Evolutionary conservation across 2,888 invertebrate genomes (phyloP).

Genomic region (Cataglyphis rosenhaueri): DNA sequence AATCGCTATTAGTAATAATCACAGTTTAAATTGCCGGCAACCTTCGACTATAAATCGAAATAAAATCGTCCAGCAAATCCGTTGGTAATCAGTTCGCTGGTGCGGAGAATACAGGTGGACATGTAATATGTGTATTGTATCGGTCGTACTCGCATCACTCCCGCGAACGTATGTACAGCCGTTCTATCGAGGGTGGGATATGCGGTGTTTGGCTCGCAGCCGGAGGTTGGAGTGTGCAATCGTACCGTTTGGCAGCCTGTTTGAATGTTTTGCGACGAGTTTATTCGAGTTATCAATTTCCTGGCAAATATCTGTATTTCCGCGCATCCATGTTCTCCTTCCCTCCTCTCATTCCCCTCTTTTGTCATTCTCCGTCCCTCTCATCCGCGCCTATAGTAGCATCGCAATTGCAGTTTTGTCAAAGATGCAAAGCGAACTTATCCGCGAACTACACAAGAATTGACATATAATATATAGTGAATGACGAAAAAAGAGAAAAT

Average conservation of each 20-base stretch:
- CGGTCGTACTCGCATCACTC: slow-evolving; percentile 30
- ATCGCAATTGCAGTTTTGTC: not conserved
- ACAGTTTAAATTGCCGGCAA: not conserved
- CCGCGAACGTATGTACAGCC: slow-evolving; percentile 29
- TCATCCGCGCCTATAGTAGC: not conserved
- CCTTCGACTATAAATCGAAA: slow-evolving; percentile 1
- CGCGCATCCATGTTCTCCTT: slow-evolving; percentile 60
- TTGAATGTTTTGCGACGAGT: slow-evolving; percentile 83
- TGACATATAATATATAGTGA: not conserved
- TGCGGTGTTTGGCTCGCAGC: slow-evolving; percentile 61
- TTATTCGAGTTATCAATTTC: slow-evolving; percentile 85
- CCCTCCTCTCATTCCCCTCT: slow-evolving; percentile 7
- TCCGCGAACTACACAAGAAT: not conserved
- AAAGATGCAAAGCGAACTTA: slow-evolving; percentile 7
- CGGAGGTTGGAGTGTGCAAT: slow-evolving; percentile 66
- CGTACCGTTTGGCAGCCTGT: slow-evolving; percentile 74
- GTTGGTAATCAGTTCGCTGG: slow-evolving; percentile 43
- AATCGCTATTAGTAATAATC: not conserved
- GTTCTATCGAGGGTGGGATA: slow-evolving; percentile 3
- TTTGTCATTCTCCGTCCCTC: slow-evolving; percentile 8
- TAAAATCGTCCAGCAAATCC: slow-evolving; percentile 32
- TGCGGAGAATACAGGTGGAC: slow-evolving; percentile 24
- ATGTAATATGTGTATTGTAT: slow-evolving; percentile 41
- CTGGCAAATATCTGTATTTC: slow-evolving; percentile 84
- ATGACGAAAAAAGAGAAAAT: not conserved